Evolutionary conservation across 2,113 vertebrate species (phyloP), one percentile per base, ranked within the genome.

Genomic region (Callocephalon fimbriatum): DNA sequence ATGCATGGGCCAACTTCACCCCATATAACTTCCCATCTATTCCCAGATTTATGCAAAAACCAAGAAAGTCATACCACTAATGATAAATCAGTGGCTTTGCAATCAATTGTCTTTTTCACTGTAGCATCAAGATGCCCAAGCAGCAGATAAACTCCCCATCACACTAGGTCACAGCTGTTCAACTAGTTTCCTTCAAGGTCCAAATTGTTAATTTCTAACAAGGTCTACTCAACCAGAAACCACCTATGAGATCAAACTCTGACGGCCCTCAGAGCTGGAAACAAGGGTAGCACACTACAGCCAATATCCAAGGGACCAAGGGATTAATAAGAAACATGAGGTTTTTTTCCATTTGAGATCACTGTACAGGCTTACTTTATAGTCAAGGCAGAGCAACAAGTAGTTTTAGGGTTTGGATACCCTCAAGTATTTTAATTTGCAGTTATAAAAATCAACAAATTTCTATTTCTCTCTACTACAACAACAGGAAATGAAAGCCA

Each of bases 1-100:
- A 54, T 0, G 0, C 44, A 20, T 5, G 9, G 20, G 26, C 6
- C 51, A 48, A 4, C 21, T 18, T 44, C 23, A 17, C 6, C 15
- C 20, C 35, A 19, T 10, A 2, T 9, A 79, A 32, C 22, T 42
- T 61, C 53, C 61, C 48, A 89, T 25, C 12, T 62, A 25, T 1
- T 27, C 20, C 3, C 10, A 19, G 4, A 21, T 42, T 44, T 29
- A 32, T 42, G 44, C 31, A 42, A 59, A 66, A 44, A 3, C 5
- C 26, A 53, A 44, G 20, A 3, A 44, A 61, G 8, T 35, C 56
- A 26, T 17, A 18, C 16, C 38, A 40, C 10, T 31, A 9, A 25
- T 9, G 18, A 31, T 18, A n/a, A 22, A 48, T 18, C 56, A 44
- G 15, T 18, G 29, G 15, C 23, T 51, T 68, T 27, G 58, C 59